Base-by-base conservation (phyloP, 2,113 vertebrate species). In the Stigmatopora argus region DNA sequence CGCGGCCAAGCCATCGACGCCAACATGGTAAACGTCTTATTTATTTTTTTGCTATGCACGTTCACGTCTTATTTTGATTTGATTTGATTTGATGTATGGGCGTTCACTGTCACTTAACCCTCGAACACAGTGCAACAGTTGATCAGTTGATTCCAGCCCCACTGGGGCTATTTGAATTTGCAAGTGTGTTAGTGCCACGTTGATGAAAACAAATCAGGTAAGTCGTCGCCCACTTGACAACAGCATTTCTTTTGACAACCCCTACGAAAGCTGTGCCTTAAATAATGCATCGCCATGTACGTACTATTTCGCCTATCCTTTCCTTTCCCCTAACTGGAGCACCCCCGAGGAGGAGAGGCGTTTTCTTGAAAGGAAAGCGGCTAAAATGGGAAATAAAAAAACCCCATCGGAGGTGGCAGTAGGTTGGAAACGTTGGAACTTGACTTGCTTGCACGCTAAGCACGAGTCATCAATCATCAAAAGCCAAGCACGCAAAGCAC, bases 1-100 rank as follows among this genome's bases (percentile, higher is more conserved):
- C 19, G 26, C 23, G 34, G 19, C 19, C 5, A 35, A 18, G 2
- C 63, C 31, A 12, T 64, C 63, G 47, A 49, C 62, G 48, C 19
- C 52, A 52, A 49, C 2, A 64, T 64, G 63, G 63, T 64, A 51
- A 64, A 19, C 19, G 19, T 9, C 18, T 45, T n/a, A n/a, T n/a
- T n/a, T n/a, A n/a, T n/a, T n/a, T n/a, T n/a, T n/a, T n/a, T n/a
- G n/a, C n/a, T n/a, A n/a, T n/a, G n/a, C n/a, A n/a, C n/a, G n/a
- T n/a, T n/a, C n/a, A n/a, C n/a, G n/a, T n/a, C n/a, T n/a, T n/a
- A n/a, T n/a, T n/a, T n/a, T n/a, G n/a, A 7, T 38, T 38, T 7
- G 35, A 38, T 9, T 35, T 13, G 35, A 34, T n/a, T 41, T 59
- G 31, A 1, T 2, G 34, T n/a, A 35, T 35, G 8, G 56, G 5